These are phyloP conservation scores for Tachysurus vachellii DNA, from an alignment of 2,113 vertebrate species.

Conservation along the genomic window DNA sequence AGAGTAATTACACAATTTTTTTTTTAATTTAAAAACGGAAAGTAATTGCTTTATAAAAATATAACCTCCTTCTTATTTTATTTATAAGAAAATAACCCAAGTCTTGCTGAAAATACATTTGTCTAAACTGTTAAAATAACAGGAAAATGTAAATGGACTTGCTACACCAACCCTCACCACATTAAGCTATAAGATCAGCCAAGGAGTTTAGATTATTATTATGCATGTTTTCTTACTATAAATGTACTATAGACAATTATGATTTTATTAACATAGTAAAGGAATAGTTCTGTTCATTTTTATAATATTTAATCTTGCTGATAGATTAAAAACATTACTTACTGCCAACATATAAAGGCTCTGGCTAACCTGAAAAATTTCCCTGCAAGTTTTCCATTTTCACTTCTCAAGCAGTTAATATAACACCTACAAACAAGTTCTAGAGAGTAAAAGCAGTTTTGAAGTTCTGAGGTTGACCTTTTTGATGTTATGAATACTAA, in stretches of 20 bases:
- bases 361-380: not conserved
- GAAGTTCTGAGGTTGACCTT: too few species aligned
- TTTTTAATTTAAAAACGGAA: not conserved
- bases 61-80: not conserved
- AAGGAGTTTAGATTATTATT: not conserved
- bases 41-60: not conserved
- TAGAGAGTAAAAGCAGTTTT: not conserved
- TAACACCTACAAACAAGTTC: not conserved
- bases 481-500: not conserved
- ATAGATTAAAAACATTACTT: not conserved
- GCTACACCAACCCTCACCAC: not conserved
- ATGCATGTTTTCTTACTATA: not conserved
- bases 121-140: not conserved
- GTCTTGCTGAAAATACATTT: conserved; percentile 6
- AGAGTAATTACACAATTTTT: conserved; percentile 12
- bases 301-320: not conserved
- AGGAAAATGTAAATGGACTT: not conserved
- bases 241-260: not conserved
- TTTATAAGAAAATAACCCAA: not conserved
- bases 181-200: not conserved
- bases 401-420: not conserved
- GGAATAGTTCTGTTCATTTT: not conserved
- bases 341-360: not conserved
- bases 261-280: not conserved
- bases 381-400: not conserved